Conservation (phyloP, 2,797 vertebrate species). For the Acomys russatus region DNA sequence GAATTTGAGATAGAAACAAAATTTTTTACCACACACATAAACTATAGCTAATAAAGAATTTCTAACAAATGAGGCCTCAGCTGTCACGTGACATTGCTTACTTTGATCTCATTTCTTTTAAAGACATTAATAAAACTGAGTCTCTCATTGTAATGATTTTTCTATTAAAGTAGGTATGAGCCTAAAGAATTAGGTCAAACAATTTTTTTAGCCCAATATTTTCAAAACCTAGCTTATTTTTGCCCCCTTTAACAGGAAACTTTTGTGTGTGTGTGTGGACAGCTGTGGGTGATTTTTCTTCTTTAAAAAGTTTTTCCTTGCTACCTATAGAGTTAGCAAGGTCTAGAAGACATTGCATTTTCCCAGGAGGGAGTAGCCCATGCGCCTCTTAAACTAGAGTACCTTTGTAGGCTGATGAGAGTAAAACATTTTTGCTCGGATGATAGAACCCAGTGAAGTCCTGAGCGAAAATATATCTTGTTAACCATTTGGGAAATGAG, state of each 20-base stretch:
- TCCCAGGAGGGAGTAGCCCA: not conserved
- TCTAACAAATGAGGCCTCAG: slow-evolving; percentile 35
- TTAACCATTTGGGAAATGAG: slow-evolving; percentile 40
- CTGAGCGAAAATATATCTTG: slow-evolving; percentile 27
- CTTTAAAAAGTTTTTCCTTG: not conserved
- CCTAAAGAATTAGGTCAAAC: slow-evolving; percentile 41
- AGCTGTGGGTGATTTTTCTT: not conserved
- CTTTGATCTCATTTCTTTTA: slow-evolving; percentile 49
- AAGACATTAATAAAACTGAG: slow-evolving; percentile 39
- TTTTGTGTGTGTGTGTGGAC: too few relatives aligned
- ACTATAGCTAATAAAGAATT: slow-evolving; percentile 27
- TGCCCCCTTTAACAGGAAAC: not conserved
- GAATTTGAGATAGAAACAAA: slow-evolving; percentile 4
- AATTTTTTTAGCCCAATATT: slow-evolving; percentile 41
- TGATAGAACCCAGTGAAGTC: not conserved
- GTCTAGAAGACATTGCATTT: not conserved
- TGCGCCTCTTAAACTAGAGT: not conserved
- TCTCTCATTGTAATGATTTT: slow-evolving; percentile 60
- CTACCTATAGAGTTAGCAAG: not conserved
- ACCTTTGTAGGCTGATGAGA: slow-evolving; percentile 1
- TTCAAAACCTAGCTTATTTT: slow-evolving; percentile 28
- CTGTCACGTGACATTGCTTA: slow-evolving; percentile 13
- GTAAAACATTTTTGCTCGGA: slow-evolving; percentile 34
- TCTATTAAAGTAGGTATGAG: slow-evolving; percentile 16
- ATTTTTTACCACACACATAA: not conserved